Evolutionary conservation across 37 sponge, comb jelly and placozoan genomes (phyloP).

Genomic region (Agelas oroides): DNA sequence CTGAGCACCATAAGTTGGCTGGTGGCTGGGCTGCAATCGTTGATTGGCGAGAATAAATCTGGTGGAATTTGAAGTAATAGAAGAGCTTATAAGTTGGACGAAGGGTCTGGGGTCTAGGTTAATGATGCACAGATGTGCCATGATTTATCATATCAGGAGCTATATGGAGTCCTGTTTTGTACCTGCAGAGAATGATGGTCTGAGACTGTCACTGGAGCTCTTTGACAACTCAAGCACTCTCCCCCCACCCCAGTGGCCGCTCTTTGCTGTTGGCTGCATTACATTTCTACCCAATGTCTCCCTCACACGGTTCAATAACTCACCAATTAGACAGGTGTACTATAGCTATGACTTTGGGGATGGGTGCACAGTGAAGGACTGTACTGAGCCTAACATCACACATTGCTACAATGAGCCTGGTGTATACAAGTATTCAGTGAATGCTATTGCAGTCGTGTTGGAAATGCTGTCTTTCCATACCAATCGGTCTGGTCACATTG

Average conservation of each 20-base stretch:
- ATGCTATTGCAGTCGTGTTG: conserved; percentile 20
- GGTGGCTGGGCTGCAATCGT: too few relatives aligned
- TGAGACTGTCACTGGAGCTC: conserved; percentile 12
- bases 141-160: too few relatives aligned
- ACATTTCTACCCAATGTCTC: background rate
- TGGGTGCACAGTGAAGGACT: background rate
- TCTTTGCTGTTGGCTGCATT: conserved; percentile 13
- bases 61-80: too few relatives aligned
- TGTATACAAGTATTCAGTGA: conserved; percentile 9
- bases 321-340: background rate
- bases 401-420: background rate
- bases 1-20: too few relatives aligned
- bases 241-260: background rate
- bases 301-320: background rate
- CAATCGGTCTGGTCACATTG: background rate
- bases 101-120: too few relatives aligned
- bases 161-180: too few relatives aligned
- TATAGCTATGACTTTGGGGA: conserved; percentile 26
- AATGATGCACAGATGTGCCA: too few relatives aligned
- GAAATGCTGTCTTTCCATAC: conserved; percentile 2
- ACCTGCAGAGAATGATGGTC: conserved; percentile 40
- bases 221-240: too few relatives aligned
- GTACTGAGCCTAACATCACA: background rate
- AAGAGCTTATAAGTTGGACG: too few relatives aligned
- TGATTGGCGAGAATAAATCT: too few relatives aligned